phyloP scores from a whole-genome alignment of 2,113 vertebrate species.

The Abramis brama region DNA sequence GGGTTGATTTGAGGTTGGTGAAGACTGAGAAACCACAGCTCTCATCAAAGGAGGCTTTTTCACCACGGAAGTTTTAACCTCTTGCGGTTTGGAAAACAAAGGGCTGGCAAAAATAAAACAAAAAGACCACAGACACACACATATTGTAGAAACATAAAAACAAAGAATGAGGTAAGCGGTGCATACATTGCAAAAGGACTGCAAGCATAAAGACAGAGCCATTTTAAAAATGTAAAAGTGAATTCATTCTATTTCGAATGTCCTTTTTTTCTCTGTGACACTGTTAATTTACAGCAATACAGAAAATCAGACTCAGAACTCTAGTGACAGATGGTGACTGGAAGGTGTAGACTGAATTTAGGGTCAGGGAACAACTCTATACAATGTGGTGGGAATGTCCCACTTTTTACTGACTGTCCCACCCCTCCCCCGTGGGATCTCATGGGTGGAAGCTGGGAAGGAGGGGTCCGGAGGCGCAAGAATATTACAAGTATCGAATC shows the following conservation, averaged over 20 bases:
- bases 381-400: slow-evolving; percentile 22
- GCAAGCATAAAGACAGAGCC: background rate
- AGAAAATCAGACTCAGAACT: background rate
- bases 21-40: slow-evolving; percentile 45
- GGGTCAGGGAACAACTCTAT: background rate
- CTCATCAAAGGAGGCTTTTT: slow-evolving; percentile 52
- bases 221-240: background rate
- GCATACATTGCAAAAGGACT: slow-evolving; percentile 23
- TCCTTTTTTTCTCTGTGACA: background rate
- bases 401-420: slow-evolving; percentile 32
- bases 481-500: background rate
- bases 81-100: slow-evolving; percentile 49
- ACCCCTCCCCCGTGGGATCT: slow-evolving; percentile 44
- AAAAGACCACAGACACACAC: slow-evolving; percentile 41
- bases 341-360: background rate
- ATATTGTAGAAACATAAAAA: slow-evolving; percentile 10
- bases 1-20: slow-evolving; percentile 13
- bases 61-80: slow-evolving; percentile 49
- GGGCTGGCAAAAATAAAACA: slow-evolving; percentile 44
- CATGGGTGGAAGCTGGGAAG: background rate
- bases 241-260: background rate
- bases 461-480: background rate
- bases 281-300: background rate
- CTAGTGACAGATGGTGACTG: background rate
- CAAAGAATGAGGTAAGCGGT: slow-evolving; percentile 15